phyloP scores from a whole-genome alignment of 2,113 vertebrate genomes.

The Cololabis saira region DNA sequence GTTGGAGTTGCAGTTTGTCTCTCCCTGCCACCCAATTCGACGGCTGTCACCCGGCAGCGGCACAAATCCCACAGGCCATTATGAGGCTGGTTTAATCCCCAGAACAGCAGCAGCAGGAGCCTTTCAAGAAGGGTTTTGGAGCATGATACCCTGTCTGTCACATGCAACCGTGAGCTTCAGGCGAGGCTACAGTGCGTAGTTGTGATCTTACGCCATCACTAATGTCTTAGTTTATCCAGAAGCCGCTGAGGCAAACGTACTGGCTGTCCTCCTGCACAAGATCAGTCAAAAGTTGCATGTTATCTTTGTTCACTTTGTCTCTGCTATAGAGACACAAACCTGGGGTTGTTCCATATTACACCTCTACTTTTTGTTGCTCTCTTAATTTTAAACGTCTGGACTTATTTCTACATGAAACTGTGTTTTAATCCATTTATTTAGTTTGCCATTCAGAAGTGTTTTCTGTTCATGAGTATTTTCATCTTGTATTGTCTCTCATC shows the following conservation, averaged over 20 bases:
- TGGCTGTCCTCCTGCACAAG: constrained; percentile 48
- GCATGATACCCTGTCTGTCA: constrained; percentile 76
- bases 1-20: constrained; percentile 67
- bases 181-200: constrained; percentile 50
- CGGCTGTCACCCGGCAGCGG: constrained; percentile 68
- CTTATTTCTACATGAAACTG: background rate
- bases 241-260: constrained; percentile 55
- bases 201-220: constrained; percentile 66
- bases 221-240: constrained; percentile 58
- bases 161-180: constrained; percentile 57
- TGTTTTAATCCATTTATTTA: background rate
- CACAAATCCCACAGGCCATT: constrained; percentile 79
- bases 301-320: constrained; percentile 39
- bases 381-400: constrained; percentile 11
- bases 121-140: constrained; percentile 68
- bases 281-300: constrained; percentile 50
- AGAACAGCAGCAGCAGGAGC: constrained; percentile 63
- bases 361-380: constrained; percentile 24
- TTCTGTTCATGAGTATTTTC: background rate
- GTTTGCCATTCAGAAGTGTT: constrained; percentile 11
- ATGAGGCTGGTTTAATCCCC: constrained; percentile 76
- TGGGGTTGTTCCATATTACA: constrained; percentile 16
- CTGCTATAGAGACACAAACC: constrained; percentile 12
- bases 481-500: background rate
- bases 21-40: constrained; percentile 72